Conservation (phyloP, 2,888 invertebrate genomes). For the Kryphioiulus occultus region DNA sequence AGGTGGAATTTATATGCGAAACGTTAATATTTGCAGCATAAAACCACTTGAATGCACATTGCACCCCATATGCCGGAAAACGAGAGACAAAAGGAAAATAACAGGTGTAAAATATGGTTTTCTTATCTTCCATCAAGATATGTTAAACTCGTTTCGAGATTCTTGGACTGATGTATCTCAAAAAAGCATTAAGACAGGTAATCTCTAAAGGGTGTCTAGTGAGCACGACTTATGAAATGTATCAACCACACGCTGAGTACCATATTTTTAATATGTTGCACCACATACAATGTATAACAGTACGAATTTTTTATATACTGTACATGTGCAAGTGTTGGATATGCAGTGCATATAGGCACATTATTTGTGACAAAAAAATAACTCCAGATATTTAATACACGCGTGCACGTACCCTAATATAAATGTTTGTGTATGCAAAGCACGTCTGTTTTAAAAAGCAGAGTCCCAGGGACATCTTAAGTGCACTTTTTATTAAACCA, state of each 20-base stretch:
- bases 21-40: no score
- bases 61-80: neutral
- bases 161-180: neutral
- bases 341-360: no score
- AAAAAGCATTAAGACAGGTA: neutral
- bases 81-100: neutral
- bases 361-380: neutral
- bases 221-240: neutral
- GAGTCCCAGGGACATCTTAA: neutral
- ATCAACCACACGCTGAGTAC: neutral
- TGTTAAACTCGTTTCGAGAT: constrained; percentile 12
- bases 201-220: neutral
- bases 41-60: no score
- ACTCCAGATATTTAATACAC: neutral
- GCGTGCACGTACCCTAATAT: neutral
- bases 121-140: constrained; percentile 17
- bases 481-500: constrained; percentile 16
- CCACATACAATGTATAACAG: no score
- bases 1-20: no score
- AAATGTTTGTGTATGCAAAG: neutral
- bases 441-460: constrained; percentile 3
- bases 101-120: neutral
- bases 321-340: no score
- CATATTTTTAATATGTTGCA: neutral
- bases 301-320: no score